Evolutionary conservation across 1,140 invertebrate genomes (phyloP).

Genomic region (Meloidogyne floridensis): DNA sequence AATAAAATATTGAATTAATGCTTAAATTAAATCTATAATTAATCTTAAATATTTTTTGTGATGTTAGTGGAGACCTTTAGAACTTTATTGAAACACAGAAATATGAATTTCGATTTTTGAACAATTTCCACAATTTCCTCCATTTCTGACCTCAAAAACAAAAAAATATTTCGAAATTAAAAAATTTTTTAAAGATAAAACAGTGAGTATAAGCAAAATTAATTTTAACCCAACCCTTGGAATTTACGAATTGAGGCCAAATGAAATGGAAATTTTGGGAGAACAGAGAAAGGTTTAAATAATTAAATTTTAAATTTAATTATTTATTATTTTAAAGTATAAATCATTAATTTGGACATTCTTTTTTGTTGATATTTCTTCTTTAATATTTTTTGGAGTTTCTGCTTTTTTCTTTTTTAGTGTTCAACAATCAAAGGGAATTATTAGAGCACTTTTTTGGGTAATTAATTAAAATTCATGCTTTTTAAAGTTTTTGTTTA

Average conservation of each 20-base stretch:
- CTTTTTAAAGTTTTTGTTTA: constrained; percentile 27
- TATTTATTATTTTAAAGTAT: constrained; percentile 53
- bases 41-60: no score
- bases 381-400: constrained; percentile 48
- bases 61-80: no score
- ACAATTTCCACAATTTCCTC: no score
- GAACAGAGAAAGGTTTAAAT: constrained; percentile 50
- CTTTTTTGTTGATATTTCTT: constrained; percentile 50
- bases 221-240: constrained; percentile 48
- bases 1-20: no score
- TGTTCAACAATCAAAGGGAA: constrained; percentile 42
- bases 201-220: constrained; percentile 54
- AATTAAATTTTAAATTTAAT: constrained; percentile 36
- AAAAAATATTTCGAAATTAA: background rate
- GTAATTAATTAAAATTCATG: constrained; percentile 35
- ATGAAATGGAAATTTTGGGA: constrained; percentile 40
- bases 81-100: no score
- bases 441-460: constrained; percentile 55
- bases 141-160: no score
- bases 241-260: constrained; percentile 41
- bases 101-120: no score
- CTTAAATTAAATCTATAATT: no score
- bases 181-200: constrained; percentile 40
- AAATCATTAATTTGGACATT: constrained; percentile 58
- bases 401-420: constrained; percentile 54